A percentile compares a stretch with the other conserved stretches of the same genome.
Evolutionary conservation across 2,797 vertebrate species (phyloP).

Genomic region (Thamnophis elegans): DNA sequence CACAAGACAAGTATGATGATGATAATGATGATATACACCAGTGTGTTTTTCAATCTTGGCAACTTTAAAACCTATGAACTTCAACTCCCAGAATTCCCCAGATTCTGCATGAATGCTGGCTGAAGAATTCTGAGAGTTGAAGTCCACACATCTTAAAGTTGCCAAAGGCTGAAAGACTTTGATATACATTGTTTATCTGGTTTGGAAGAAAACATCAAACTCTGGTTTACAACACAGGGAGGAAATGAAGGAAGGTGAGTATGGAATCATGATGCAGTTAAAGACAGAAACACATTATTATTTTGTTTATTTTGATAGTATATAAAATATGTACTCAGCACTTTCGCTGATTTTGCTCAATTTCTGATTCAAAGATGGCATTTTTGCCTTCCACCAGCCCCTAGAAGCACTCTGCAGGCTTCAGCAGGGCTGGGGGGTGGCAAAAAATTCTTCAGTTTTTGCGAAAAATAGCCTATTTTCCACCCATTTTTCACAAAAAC

Average conservation of each 20-base stretch:
- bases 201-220: not conserved
- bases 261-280: not conserved
- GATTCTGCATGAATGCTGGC: not conserved
- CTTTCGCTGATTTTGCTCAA: not conserved
- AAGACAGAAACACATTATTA: not conserved
- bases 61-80: too few species aligned
- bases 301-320: not conserved
- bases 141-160: not conserved
- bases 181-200: not conserved
- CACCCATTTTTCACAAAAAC: too few species aligned
- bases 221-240: not conserved
- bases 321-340: not conserved
- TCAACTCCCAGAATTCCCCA: too few species aligned
- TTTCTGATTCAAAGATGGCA: not conserved
- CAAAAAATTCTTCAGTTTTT: too few species aligned
- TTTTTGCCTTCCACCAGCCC: too few species aligned
- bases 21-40: not conserved
- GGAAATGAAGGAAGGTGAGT: too few species aligned
- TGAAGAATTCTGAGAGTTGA: not conserved
- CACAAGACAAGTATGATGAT: not conserved
- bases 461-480: too few species aligned
- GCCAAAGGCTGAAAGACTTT: not conserved
- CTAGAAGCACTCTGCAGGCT: too few species aligned
- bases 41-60: not conserved
- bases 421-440: too few species aligned